Base-by-base conservation (phyloP, 2,888 invertebrate genomes). In the Barypeithes pellucidus region DNA sequence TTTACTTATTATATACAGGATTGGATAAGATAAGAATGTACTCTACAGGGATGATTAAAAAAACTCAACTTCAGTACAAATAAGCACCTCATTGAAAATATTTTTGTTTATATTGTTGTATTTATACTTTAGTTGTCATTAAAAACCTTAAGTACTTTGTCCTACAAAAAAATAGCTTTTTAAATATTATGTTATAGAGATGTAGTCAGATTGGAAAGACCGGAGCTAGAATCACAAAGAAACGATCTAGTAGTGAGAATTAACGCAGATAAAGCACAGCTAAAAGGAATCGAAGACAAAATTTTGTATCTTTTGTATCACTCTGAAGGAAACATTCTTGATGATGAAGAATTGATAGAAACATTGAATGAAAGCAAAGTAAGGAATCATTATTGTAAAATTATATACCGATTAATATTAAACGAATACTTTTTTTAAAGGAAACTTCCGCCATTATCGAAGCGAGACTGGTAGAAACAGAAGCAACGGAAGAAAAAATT, bases 341-440 rank as follows among this genome's bases (percentile, higher is more conserved):
- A 98, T 83, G 97, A 97, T 82, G 97, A 97, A 83, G 95, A 95
- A 81, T 90, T 97, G 16, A 96, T 97, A 70, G 94, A 96, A 82
- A 95, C 97, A 0, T 88, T 96, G 11, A 95, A 95, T 84, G 94
- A 95, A 81, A 95, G 95, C 82, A 96, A 96, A 87, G 92, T 91
- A 80, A 79, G 72, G 0, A 14, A n/a, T 12, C n/a, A 39, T 3
- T 33, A 7, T 29, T 54, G n/a, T 29, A n/a, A n/a, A n/a, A n/a
- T n/a, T n/a, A n/a, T n/a, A n/a, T n/a, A n/a, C 5, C 12, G 7
- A 11, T 11, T 7, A 2, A 11, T 39, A 2, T 39, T 4, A 11
- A 7, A 11, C 9, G 14, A 3, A 3, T 43, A 22, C 11, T 24
- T 22, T 12, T 47, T 47, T 54, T 79, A 50, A 76, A 93, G 93